Evolutionary conservation across 2,888 invertebrate species (phyloP), one percentile per base, ranked within the genome.

Genomic region (Zygogramma bicolorata): DNA sequence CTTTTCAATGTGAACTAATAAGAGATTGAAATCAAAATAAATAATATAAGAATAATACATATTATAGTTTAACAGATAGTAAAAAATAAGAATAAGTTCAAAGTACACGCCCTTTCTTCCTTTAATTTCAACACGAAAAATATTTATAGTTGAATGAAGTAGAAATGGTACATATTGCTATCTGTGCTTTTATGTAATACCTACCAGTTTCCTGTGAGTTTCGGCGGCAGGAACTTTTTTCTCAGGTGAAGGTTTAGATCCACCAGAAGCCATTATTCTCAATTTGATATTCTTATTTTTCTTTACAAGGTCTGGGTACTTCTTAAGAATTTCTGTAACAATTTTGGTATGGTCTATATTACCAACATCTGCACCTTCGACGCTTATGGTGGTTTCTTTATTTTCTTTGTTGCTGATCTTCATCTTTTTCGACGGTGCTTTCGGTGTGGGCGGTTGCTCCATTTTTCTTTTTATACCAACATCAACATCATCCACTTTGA

Each of bases 231-330:
- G 46, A 38, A 65, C 18, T 46, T 73, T 73, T 34, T 76, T 72
- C 61, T 79, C 76, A 42, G 67, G 49, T 6, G 68, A 5, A 38
- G 73, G 70, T 71, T 62, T 69, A 58, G 73, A 75, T 66, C 65
- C 71, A 92, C 61, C 25, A n/a, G 63, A 46, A 70, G 94, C 92
- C 86, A 95, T 90, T 75, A 96, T 95, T 87, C 95, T 96, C 15
- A 96, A 86, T 83, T 94, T 93, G 34, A 96, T 95, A 82, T 95
- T 96, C 85, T 95, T 95, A 82, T 94, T 95, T 81, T 93, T 93
- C 84, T 94, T 95, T 0, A 96, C 93, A 73, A 96, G 89, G 85
- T 96, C 94, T 0, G 96, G 96, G 89, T 95, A 96, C 84, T 95
- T 96, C 79, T 95, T 95, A 40, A 96, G 74, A 42, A 96, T 95